phyloP scores from a whole-genome alignment of 2,113 vertebrate species.

The Pleuronectes platessa region DNA sequence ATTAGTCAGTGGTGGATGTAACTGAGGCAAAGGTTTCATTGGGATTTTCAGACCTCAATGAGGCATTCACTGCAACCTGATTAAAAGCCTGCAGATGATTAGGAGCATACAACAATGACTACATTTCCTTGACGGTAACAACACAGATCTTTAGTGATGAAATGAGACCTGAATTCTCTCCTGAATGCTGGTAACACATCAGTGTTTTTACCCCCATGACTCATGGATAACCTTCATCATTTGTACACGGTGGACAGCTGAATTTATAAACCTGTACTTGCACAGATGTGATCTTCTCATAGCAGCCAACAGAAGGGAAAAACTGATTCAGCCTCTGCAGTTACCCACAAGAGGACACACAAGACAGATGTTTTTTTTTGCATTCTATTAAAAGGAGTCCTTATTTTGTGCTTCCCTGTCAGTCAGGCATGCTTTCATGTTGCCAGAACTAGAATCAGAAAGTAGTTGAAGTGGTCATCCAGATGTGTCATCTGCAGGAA shows the following conservation, averaged over 20 bases:
- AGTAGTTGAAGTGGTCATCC: background rate
- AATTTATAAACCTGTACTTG: background rate
- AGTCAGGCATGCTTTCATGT: too few relatives aligned
- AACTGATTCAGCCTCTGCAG: too few relatives aligned
- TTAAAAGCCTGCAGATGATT: background rate
- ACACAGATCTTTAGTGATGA: background rate
- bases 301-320: too few relatives aligned
- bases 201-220: slow-evolving; percentile 18
- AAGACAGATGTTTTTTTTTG: too few relatives aligned
- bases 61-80: background rate
- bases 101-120: slow-evolving; percentile 15
- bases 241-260: slow-evolving; percentile 20
- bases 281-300: too few relatives aligned
- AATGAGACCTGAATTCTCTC: background rate
- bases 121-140: slow-evolving; percentile 10
- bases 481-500: background rate
- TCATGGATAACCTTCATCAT: slow-evolving; percentile 49
- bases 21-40: background rate
- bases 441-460: background rate
- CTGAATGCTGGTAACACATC: slow-evolving; percentile 21
- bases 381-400: too few relatives aligned
- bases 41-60: too few relatives aligned
- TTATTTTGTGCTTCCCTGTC: too few relatives aligned
- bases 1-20: background rate
- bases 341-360: too few relatives aligned